Evolutionary conservation across 2,797 vertebrate genomes (phyloP).

Genomic region (Psittacula derbiana): DNA sequence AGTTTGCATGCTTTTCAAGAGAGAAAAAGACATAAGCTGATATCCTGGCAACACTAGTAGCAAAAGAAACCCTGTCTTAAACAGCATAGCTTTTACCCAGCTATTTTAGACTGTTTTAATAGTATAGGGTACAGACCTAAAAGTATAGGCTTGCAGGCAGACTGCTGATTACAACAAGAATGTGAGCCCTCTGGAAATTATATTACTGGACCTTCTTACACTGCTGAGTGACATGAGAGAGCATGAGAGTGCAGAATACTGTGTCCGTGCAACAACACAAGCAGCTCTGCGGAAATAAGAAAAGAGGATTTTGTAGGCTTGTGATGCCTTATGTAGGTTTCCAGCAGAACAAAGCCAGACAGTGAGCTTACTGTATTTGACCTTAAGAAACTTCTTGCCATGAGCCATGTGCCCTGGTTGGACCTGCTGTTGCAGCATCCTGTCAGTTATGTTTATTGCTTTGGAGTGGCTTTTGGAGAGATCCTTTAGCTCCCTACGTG

Average conservation of each 20-base stretch:
- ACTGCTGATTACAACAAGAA: not conserved
- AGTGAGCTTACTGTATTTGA: conserved; percentile 39
- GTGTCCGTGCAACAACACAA: not conserved
- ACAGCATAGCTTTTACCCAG: not conserved
- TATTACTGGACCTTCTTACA: not conserved
- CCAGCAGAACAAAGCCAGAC: conserved; percentile 27
- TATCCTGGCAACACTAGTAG: not conserved
- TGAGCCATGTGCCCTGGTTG: not conserved
- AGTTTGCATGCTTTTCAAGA: conserved; percentile 27
- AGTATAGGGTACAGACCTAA: not conserved
- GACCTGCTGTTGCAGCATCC: not conserved
- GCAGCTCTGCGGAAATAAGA: conserved; percentile 5
- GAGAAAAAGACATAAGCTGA: not conserved
- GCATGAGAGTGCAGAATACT: not conserved
- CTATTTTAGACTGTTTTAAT: not conserved
- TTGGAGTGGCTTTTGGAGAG: not conserved
- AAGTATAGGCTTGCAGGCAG: not conserved
- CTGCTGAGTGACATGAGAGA: not conserved
- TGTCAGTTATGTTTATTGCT: not conserved
- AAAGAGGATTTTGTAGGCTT: conserved; percentile 62
- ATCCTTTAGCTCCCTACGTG: not conserved
- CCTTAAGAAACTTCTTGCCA: conserved; percentile 48
- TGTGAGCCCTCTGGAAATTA: not conserved
- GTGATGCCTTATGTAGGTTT: conserved; percentile 54
- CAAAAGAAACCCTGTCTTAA: not conserved